Conservation (phyloP, 2,797 vertebrate genomes). For the Macropus fuliginosus region DNA sequence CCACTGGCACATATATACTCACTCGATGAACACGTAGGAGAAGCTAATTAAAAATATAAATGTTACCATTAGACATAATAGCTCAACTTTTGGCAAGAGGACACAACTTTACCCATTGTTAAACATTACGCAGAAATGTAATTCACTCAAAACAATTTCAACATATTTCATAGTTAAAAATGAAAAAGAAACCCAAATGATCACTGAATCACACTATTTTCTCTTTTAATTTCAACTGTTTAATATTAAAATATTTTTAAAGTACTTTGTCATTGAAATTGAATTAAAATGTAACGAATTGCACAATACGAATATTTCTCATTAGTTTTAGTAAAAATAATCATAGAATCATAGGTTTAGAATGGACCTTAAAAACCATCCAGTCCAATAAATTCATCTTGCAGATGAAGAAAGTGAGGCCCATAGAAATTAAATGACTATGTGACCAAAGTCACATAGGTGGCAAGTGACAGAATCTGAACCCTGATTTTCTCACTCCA, state of each 20-base stretch:
- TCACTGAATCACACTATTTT: not conserved
- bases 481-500: not conserved
- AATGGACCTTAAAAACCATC: not conserved
- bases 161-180: not conserved
- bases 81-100: not conserved
- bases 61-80: constrained; percentile 58
- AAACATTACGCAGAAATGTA: not conserved
- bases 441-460: not conserved
- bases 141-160: not conserved
- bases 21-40: constrained; percentile 94
- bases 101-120: not conserved
- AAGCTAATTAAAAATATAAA: constrained; percentile 86
- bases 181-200: not conserved
- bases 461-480: not conserved
- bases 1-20: constrained; percentile 95
- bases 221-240: not conserved
- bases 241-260: not conserved
- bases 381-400: not conserved
- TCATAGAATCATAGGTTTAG: not conserved
- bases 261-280: not conserved
- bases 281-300: not conserved
- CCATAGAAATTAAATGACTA: not conserved
- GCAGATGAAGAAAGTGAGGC: not conserved
- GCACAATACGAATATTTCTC: not conserved
- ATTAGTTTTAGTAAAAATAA: not conserved